Evolutionary conservation across 2,113 vertebrate genomes (phyloP).

Genomic region (Terrapene triunguis): DNA sequence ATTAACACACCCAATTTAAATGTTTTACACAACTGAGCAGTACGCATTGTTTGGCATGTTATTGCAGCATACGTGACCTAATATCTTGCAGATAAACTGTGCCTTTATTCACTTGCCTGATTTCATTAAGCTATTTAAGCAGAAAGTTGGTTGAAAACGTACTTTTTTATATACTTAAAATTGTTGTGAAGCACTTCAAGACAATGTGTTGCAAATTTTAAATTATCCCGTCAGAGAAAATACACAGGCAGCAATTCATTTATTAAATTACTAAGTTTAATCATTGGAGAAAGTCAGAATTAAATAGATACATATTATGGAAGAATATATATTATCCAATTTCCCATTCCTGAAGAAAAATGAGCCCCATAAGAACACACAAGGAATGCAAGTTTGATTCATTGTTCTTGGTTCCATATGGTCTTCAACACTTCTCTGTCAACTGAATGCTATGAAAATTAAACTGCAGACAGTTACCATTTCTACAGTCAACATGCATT

Average conservation of each 20-base stretch:
- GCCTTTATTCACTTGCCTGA: neutral
- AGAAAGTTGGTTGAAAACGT: rapidly evolving
- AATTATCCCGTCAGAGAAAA: neutral
- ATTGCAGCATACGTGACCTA: neutral
- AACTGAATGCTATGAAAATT: constrained; percentile 51
- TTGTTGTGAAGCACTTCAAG: neutral
- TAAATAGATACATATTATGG: constrained; percentile 11
- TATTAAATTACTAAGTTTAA: constrained; percentile 47
- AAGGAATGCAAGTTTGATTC: neutral
- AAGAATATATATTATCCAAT: neutral
- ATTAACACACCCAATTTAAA: neutral
- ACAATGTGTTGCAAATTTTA: neutral
- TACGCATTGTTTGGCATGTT: neutral
- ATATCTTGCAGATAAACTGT: neutral
- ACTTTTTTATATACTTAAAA: neutral
- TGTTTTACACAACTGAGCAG: neutral
- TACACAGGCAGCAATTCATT: constrained; percentile 22
- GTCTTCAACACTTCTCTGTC: constrained; percentile 50
- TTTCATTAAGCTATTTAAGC: neutral
- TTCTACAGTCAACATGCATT: constrained; percentile 62
- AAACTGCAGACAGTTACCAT: constrained; percentile 39
- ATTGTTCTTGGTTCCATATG: neutral
- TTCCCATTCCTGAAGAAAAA: constrained; percentile 13
- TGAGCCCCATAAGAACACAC: neutral
- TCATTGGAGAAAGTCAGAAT: constrained; percentile 47